Evolutionary conservation across 2,797 vertebrate genomes (phyloP).

Genomic region (Anguilla megastoma): DNA sequence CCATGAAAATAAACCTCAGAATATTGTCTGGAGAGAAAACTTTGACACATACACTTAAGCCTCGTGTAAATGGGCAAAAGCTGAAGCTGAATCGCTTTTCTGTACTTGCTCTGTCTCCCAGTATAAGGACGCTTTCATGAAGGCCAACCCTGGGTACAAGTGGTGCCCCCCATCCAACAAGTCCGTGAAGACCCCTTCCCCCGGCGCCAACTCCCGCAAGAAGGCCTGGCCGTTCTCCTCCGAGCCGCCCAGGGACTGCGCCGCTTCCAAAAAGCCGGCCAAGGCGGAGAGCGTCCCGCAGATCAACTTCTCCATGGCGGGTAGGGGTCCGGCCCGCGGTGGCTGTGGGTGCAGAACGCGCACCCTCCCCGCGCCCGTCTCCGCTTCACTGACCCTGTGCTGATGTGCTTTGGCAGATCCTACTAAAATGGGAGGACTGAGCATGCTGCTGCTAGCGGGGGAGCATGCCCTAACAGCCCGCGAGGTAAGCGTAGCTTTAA

Average conservation of each 20-base stretch:
- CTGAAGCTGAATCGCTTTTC: background rate
- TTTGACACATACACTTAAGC: background rate
- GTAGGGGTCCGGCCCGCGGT: conserved; percentile 64
- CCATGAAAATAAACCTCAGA: background rate
- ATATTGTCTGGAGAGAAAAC: background rate
- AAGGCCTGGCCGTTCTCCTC: conserved; percentile 90
- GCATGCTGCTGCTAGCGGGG: conserved; percentile 96
- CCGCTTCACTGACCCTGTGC: background rate
- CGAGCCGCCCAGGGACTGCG: conserved; percentile 83
- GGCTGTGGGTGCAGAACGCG: background rate
- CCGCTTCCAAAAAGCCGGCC: conserved; percentile 82
- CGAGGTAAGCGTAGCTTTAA: conserved; percentile 78
- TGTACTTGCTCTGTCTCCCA: conserved; percentile 62
- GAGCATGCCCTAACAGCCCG: conserved; percentile 91
- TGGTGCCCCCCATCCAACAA: conserved; percentile 98
- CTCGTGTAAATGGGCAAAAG: background rate
- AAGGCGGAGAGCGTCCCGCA: conserved; percentile 90
- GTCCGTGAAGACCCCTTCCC: conserved; percentile 85
- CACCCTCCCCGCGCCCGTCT: background rate
- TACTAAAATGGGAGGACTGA: conserved; percentile 97
- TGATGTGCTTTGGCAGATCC: conserved; percentile 73
- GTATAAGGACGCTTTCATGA: conserved; percentile 99
- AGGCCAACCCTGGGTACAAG: conserved; percentile 97
- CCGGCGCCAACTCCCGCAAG: conserved; percentile 83
- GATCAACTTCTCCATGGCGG: conserved; percentile 96